Evolutionary conservation across 2,888 invertebrate genomes (phyloP).

Genomic region (Nomada fucata): DNA sequence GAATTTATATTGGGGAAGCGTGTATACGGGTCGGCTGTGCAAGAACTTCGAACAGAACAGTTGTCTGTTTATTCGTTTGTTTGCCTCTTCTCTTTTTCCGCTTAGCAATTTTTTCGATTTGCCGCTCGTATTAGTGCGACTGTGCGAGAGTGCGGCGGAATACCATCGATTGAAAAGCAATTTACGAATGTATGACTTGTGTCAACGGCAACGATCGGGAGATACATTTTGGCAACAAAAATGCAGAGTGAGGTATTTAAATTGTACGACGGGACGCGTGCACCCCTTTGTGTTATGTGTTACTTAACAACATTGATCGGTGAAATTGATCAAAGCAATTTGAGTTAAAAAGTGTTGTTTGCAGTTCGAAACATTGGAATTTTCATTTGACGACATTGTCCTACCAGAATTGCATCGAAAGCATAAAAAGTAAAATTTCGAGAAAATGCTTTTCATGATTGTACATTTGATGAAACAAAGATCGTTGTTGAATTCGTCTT

Average conservation of each 20-base stretch:
- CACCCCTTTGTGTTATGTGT: neutral
- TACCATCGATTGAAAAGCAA: conserved; percentile 18
- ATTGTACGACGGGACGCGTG: neutral
- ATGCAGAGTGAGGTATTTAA: neutral
- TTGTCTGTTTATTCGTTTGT: neutral
- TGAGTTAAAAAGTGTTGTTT: no score
- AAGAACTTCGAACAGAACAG: conserved; percentile 6
- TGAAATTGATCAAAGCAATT: no score
- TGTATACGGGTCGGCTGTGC: neutral
- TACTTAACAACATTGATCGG: neutral
- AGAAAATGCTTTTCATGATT: no score
- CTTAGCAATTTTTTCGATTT: neutral
- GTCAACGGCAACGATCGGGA: neutral
- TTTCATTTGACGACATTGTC: no score
- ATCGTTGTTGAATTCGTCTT: no score
- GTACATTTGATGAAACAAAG: no score
- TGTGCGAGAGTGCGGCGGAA: neutral
- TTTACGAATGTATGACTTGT: conserved; percentile 18
- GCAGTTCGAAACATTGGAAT: neutral
- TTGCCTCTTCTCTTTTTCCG: neutral
- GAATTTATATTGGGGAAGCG: conserved; percentile 57
- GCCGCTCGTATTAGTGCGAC: neutral
- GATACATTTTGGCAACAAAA: conserved; percentile 10
- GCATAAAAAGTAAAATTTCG: no score
- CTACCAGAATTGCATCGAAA: no score